Conservation (phyloP, 1,140 invertebrate species). For the Conopomorpha cramerella region DNA sequence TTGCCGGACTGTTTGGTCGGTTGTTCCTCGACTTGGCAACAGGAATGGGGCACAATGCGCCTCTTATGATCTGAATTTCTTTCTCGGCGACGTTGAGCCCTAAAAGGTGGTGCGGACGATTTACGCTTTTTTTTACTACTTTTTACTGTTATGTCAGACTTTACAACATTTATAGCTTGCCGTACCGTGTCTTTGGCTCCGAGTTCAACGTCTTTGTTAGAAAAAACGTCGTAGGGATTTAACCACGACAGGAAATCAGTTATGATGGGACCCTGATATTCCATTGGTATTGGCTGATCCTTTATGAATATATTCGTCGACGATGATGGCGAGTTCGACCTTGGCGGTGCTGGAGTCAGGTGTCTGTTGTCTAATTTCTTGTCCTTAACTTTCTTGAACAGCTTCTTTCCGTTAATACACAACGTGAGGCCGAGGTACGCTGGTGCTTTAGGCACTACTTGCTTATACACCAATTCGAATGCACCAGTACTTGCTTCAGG, state of each 20-base stretch:
- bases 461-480: constrained; percentile 83
- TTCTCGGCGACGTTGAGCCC: constrained; percentile 51
- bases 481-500: constrained; percentile 81
- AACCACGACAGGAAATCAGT: constrained; percentile 54
- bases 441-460: constrained; percentile 73
- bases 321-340: no score
- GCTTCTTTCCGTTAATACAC: constrained; percentile 70
- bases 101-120: constrained; percentile 48
- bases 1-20: constrained; percentile 19
- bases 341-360: constrained; percentile 19
- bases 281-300: constrained; percentile 31
- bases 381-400: constrained; percentile 43
- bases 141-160: constrained; percentile 41
- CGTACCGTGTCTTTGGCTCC: constrained; percentile 48
- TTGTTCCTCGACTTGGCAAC: constrained; percentile 33
- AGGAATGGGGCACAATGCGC: constrained; percentile 36
- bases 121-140: constrained; percentile 52
- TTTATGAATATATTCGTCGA: constrained; percentile 13
- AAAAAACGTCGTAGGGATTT: constrained; percentile 42
- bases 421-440: constrained; percentile 83
- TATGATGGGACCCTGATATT: constrained; percentile 50
- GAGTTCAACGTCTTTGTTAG: constrained; percentile 37
- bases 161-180: constrained; percentile 48
- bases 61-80: constrained; percentile 42
- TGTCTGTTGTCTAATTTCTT: constrained; percentile 25